These are phyloP conservation scores for Potamilus streckersoni DNA, from an alignment of 1,140 invertebrate species.

Conservation along the genomic window DNA sequence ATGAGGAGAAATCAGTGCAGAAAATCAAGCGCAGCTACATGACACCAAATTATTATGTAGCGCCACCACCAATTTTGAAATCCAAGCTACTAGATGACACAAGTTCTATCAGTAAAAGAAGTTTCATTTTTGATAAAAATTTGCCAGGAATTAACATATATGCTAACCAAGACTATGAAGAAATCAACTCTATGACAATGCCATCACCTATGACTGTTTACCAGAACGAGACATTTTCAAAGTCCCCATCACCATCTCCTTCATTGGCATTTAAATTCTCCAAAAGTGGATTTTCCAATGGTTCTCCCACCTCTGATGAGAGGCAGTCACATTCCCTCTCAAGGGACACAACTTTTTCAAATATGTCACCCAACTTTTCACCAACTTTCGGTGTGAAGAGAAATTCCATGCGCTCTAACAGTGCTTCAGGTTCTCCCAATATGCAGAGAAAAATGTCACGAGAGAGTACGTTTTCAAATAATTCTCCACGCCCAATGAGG, in stretches of 20 bases:
- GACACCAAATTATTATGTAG: slow-evolving; percentile 49
- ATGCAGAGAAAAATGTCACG: slow-evolving; percentile 28
- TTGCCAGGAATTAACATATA: slow-evolving; percentile 39
- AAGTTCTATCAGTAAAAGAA: slow-evolving; percentile 26
- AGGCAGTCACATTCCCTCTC: slow-evolving; percentile 8
- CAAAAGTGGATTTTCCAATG: slow-evolving; percentile 18
- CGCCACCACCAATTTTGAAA: slow-evolving; percentile 40
- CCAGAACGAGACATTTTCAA: slow-evolving; percentile 12
- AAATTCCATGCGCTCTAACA: slow-evolving; percentile 1
- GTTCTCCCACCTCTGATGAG: background rate
- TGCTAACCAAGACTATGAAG: slow-evolving; percentile 51
- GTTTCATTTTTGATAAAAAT: slow-evolving; percentile 34
- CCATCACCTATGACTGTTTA: background rate
- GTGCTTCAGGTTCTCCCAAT: slow-evolving; percentile 10
- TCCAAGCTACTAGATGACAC: slow-evolving; percentile 26
- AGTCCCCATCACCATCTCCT: slow-evolving; percentile 3
- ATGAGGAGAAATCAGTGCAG: slow-evolving; percentile 31
- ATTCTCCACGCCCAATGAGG: slow-evolving; percentile 21
- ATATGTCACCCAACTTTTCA: slow-evolving; percentile 19
- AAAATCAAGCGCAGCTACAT: slow-evolving; percentile 38
- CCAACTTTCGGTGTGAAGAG: slow-evolving; percentile 18
- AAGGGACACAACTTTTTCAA: slow-evolving; percentile 28
- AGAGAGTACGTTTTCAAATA: slow-evolving; percentile 30
- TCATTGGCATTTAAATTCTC: slow-evolving; percentile 18
- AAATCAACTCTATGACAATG: slow-evolving; percentile 25